Percentiles rank a stretch among this genome's conserved stretches.
These are phyloP conservation scores for Chaenodraco wilsoni DNA, from an alignment of 2,797 vertebrate species.

Conservation along the genomic window DNA sequence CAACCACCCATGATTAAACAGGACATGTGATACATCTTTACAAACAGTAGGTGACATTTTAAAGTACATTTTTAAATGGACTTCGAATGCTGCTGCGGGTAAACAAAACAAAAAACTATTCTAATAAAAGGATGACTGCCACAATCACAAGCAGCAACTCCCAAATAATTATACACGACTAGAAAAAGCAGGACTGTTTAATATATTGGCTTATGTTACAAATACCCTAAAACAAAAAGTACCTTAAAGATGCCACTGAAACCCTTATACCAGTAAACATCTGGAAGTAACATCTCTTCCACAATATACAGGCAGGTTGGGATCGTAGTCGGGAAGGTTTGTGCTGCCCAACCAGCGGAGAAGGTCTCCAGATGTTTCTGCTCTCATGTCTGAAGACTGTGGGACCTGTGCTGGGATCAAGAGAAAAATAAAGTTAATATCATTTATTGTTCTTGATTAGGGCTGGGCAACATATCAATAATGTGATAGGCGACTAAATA, in stretches of 20 bases:
- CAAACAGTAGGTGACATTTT: constrained; percentile 30
- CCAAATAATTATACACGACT: constrained; percentile 18
- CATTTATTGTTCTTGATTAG: neutral
- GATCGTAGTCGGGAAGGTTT: constrained; percentile 21
- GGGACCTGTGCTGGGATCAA: neutral
- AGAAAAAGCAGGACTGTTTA: constrained; percentile 9
- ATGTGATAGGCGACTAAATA: no score
- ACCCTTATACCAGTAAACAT: constrained; percentile 40
- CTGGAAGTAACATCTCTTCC: constrained; percentile 43
- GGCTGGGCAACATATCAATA: no score
- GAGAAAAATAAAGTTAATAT: neutral
- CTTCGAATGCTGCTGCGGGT: constrained; percentile 12
- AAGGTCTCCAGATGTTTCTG: constrained; percentile 2
- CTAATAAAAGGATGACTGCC: constrained; percentile 22
- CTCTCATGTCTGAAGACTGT: neutral
- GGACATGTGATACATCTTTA: constrained; percentile 22
- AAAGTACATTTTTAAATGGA: constrained; percentile 32
- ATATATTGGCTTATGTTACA: constrained; percentile 28
- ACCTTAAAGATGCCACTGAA: constrained; percentile 37
- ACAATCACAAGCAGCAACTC: constrained; percentile 32
- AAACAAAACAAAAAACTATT: constrained; percentile 40
- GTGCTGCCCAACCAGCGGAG: constrained; percentile 34
- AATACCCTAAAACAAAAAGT: constrained; percentile 39
- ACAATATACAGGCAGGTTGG: constrained; percentile 37
- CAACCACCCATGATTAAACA: constrained; percentile 23